These are phyloP conservation scores for Mayetiola destructor DNA, from an alignment of 2,888 invertebrate genomes.

Conservation along the genomic window DNA sequence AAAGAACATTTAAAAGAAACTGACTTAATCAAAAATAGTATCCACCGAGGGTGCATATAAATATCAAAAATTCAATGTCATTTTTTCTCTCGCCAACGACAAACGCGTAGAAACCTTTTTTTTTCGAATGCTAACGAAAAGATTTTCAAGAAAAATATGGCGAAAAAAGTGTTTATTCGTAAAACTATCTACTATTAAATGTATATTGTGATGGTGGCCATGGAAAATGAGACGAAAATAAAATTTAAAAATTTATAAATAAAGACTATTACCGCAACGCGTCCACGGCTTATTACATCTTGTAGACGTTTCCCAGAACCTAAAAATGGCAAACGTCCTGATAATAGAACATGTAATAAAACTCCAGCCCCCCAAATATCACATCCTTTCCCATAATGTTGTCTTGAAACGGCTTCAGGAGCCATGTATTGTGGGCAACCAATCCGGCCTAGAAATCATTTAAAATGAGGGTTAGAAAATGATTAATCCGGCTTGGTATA, in stretches of 20 bases:
- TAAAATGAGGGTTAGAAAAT: neutral
- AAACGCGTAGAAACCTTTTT: no score
- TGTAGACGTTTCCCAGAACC: conserved; percentile 88
- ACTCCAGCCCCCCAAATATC: conserved; percentile 98
- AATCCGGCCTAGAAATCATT: conserved; percentile 55
- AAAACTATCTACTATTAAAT: no score
- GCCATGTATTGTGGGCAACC: conserved; percentile 98
- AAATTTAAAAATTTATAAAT: neutral
- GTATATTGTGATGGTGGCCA: no score
- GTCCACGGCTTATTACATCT: conserved; percentile 76
- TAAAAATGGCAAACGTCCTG: conserved; percentile 87
- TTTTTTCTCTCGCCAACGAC: no score
- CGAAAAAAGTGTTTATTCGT: no score
- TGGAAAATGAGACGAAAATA: neutral
- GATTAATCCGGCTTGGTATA: no score
- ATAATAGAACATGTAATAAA: conserved; percentile 80
- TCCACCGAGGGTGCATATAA: no score
- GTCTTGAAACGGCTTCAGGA: conserved; percentile 86
- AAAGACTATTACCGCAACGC: conserved; percentile 50
- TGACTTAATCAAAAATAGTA: no score
- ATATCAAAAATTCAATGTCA: no score
- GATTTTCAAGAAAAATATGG: no score
- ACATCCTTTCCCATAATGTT: conserved; percentile 83
- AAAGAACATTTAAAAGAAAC: no score
- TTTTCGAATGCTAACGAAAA: no score